phyloP scores from a whole-genome alignment of 2,113 vertebrate species.

The Acrocephalus kingi region DNA sequence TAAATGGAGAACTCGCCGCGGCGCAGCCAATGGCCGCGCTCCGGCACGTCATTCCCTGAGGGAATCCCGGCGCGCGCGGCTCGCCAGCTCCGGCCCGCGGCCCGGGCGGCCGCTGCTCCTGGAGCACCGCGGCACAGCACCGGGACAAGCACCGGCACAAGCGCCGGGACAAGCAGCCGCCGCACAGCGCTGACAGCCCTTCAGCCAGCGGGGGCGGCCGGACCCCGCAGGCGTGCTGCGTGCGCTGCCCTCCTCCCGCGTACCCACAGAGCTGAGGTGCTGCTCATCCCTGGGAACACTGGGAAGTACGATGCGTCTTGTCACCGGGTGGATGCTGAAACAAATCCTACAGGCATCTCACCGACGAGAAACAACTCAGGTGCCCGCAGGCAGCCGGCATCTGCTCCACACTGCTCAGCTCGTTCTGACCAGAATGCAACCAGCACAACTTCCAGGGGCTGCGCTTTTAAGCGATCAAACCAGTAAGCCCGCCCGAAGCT shows the following conservation, averaged over 20 bases:
- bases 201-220: background rate
- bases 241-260: background rate
- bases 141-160: too few relatives aligned
- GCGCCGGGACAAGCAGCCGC: fast-evolving
- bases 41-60: background rate
- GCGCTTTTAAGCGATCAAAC: background rate
- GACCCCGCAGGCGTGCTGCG: background rate
- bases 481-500: background rate
- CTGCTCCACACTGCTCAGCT: fast-evolving
- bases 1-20: background rate
- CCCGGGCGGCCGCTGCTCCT: background rate
- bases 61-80: background rate
- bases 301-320: fast-evolving
- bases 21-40: background rate
- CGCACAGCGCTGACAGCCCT: background rate
- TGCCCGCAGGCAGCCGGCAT: background rate
- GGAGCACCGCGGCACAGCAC: background rate
- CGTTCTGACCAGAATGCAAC: fast-evolving
- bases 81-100: background rate
- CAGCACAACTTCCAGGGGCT: background rate
- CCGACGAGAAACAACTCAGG: fast-evolving
- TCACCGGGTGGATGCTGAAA: fast-evolving
- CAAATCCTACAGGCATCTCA: background rate
- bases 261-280: fast-evolving
- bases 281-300: fast-evolving